phyloP scores from a whole-genome alignment of 2,797 vertebrate species.

The Oceanodroma leucorhoa region DNA sequence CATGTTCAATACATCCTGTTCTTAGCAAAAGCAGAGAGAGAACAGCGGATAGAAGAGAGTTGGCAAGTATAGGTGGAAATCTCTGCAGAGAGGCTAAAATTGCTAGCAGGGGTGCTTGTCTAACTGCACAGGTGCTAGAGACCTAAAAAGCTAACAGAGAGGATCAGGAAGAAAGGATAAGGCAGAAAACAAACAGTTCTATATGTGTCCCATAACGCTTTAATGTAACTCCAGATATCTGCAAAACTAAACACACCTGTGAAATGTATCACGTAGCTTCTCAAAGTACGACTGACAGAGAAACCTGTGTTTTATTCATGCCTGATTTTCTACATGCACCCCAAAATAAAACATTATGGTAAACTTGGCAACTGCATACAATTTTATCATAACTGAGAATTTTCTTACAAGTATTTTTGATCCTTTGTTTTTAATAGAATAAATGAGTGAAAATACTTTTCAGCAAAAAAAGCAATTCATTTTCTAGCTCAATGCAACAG shows the following conservation, averaged over 20 bases:
- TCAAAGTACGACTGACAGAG: not conserved
- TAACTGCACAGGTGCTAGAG: not conserved
- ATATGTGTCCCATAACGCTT: not conserved
- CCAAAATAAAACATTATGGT: not conserved
- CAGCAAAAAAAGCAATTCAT: rapidly evolving
- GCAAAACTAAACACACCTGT: not conserved
- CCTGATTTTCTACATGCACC: rapidly evolving
- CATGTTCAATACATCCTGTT: not conserved
- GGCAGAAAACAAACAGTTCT: not conserved
- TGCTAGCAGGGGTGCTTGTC: not conserved
- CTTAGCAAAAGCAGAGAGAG: not conserved
- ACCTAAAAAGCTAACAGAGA: not conserved
- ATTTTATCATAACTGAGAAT: not conserved
- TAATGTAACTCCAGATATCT: not conserved
- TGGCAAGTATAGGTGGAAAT: not conserved
- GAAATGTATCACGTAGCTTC: not conserved
- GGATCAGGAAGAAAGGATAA: not conserved
- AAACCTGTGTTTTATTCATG: not conserved
- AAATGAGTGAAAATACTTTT: not conserved
- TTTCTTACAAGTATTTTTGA: not conserved
- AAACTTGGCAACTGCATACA: not conserved
- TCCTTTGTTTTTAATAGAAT: not conserved
- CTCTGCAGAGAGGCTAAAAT: not conserved
- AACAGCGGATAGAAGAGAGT: not conserved
- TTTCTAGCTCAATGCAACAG: not conserved